Evolutionary conservation across 2,113 vertebrate species (phyloP).

Genomic region (Ascaphus truei): DNA sequence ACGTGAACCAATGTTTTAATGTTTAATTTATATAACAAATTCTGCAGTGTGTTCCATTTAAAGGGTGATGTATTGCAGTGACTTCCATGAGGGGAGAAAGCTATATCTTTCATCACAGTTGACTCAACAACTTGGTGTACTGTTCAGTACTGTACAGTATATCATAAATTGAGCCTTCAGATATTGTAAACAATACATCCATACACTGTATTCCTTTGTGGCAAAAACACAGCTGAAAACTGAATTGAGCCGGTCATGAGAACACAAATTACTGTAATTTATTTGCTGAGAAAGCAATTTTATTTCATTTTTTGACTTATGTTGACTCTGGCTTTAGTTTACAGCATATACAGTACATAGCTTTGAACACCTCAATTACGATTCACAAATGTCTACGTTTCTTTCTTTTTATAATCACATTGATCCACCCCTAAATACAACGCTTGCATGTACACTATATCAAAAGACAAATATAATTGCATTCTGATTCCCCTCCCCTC

Average conservation of each 20-base stretch:
- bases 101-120: neutral
- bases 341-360: neutral
- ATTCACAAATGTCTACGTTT: neutral
- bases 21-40: too few relatives aligned
- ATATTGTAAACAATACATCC: conserved; percentile 9
- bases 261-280: neutral
- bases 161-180: neutral
- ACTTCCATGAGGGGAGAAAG: neutral
- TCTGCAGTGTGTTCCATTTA: too few relatives aligned
- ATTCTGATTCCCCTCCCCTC: too few relatives aligned
- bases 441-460: neutral
- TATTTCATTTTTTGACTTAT: neutral
- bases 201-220: conserved; percentile 4
- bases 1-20: too few relatives aligned
- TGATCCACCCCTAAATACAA: conserved; percentile 2
- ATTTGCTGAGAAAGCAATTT: neutral
- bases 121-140: neutral
- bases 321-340: conserved; percentile 14
- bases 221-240: neutral
- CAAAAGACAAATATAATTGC: neutral
- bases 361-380: conserved; percentile 12
- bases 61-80: too few relatives aligned
- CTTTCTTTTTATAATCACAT: neutral
- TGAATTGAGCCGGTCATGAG: neutral
- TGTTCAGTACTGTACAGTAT: neutral